Evolutionary conservation across 1,140 invertebrate species (phyloP).

Genomic region (Pentalonia nigronervosa): DNA sequence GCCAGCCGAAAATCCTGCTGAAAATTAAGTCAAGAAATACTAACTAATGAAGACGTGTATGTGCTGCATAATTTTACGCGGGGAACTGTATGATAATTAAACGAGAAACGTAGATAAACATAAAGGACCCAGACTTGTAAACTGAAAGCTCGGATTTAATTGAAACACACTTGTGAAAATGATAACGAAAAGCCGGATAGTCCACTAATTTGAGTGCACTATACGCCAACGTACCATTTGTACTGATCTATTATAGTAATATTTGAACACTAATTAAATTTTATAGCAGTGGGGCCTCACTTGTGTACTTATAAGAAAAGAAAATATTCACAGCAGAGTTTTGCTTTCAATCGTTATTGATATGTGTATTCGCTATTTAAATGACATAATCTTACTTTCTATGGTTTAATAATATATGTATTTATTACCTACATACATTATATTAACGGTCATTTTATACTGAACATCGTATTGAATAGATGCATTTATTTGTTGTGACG

Average conservation of each 20-base stretch:
- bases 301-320: neutral
- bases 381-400: neutral
- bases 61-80: neutral
- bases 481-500: neutral
- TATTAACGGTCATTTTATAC: neutral
- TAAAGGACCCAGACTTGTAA: neutral
- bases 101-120: neutral
- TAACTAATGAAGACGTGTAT: conserved; percentile 15
- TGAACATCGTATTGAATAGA: neutral
- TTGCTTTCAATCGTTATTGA: neutral
- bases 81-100: neutral
- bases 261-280: neutral
- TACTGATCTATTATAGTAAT: conserved; percentile 4
- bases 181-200: conserved; percentile 9
- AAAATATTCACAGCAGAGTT: neutral
- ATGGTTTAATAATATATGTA: neutral
- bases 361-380: neutral
- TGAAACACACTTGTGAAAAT: conserved; percentile 15
- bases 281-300: neutral
- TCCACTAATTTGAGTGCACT: neutral
- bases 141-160: neutral
- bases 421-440: neutral
- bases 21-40: neutral
- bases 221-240: neutral
- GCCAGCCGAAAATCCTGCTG: neutral